Evolutionary conservation across 2,797 vertebrate genomes (phyloP).

Genomic region (Ataeniobius toweri): DNA sequence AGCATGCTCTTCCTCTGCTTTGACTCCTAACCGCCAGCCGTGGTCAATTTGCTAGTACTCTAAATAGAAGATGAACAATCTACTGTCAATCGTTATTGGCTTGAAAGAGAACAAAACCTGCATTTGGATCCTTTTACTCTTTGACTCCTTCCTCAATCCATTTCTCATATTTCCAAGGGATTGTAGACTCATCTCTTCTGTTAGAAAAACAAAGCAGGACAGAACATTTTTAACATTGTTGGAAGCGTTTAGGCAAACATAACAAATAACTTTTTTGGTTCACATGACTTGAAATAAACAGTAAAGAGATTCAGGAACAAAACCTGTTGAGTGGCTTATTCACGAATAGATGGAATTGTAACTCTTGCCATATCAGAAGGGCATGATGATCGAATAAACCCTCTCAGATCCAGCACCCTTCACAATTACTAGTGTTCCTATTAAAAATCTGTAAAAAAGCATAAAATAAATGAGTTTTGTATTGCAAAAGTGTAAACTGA

Average conservation of each 20-base stretch:
- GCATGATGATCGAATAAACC: background rate
- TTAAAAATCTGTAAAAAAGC: background rate
- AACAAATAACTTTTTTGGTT: background rate
- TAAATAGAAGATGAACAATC: slow-evolving; percentile 58
- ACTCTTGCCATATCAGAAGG: background rate
- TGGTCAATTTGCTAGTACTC: slow-evolving; percentile 52
- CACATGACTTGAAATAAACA: background rate
- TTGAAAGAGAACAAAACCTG: slow-evolving; percentile 39
- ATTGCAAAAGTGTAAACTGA: no score
- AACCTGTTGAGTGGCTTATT: background rate
- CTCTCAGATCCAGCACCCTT: background rate
- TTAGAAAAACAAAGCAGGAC: slow-evolving; percentile 6
- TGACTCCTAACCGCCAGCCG: slow-evolving; percentile 43
- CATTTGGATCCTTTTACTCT: slow-evolving; percentile 21
- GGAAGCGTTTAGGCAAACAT: background rate
- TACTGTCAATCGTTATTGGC: slow-evolving; percentile 45
- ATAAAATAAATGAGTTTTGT: no score
- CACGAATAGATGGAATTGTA: background rate
- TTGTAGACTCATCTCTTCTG: background rate
- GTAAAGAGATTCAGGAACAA: background rate
- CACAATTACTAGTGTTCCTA: background rate
- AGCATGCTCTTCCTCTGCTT: slow-evolving; percentile 50
- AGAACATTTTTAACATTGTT: background rate
- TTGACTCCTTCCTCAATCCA: slow-evolving; percentile 9
- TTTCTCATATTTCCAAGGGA: slow-evolving; percentile 35